phyloP scores from a whole-genome alignment of 1,140 invertebrate species.

The Lepidurus couesii region DNA sequence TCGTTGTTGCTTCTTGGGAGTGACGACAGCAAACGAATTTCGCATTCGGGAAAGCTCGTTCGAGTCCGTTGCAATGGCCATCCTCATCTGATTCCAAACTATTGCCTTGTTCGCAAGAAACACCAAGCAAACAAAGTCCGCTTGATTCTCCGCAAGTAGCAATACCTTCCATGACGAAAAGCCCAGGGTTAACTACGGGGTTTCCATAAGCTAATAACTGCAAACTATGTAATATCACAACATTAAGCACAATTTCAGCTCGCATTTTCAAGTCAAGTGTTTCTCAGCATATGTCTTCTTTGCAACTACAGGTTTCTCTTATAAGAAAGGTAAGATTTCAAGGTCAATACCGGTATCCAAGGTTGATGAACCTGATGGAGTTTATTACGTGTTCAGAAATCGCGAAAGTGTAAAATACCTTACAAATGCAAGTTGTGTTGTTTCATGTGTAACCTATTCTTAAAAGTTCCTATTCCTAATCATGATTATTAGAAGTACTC shows the following conservation, averaged over 20 bases:
- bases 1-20: background rate
- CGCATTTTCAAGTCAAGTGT: background rate
- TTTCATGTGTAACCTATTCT: no score
- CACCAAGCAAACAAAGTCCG: constrained; percentile 2
- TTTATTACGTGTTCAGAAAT: background rate
- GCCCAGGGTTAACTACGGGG: background rate
- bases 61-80: background rate
- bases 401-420: no score
- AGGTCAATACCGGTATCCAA: background rate
- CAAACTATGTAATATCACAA: background rate
- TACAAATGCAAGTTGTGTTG: no score
- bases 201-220: background rate
- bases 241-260: background rate
- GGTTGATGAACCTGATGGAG: background rate
- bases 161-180: background rate
- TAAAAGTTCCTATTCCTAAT: no score
- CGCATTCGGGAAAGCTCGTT: constrained; percentile 12
- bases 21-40: background rate
- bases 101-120: background rate
- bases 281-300: background rate
- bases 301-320: background rate
- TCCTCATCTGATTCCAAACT: background rate
- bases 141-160: background rate
- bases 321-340: background rate
- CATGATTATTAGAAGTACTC: no score